Base-by-base conservation (phyloP, 2,113 vertebrate species). In the Percina caprodes region DNA sequence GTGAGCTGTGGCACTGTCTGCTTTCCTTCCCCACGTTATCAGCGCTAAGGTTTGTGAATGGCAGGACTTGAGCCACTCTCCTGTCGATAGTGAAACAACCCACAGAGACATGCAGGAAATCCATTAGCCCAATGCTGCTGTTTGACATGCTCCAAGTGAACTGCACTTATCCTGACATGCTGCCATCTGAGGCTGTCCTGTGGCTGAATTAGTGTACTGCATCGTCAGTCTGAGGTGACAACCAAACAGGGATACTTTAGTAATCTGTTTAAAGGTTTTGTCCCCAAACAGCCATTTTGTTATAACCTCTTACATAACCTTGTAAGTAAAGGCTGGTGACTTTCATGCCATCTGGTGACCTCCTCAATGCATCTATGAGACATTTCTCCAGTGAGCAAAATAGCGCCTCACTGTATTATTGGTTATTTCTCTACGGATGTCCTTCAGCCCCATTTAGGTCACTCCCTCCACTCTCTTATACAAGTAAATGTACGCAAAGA, bases 261-360 rank as follows among this genome's bases (percentile, higher is more conserved):
- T 23, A 42, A 72, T 49, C 18, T 24, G 30, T 66, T 62, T 46
- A 42, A 48, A 61, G 49, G 4, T 54, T 69, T 60, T 23, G 23
- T 45, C 49, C 13, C 71, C 21, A 61, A 16, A 13, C 5, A 30
- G 10, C 39, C 1, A 67, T 51, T 63, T 65, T 33, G 35, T 46
- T 24, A 26, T 59, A 1, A 60, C 21, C 45, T 61, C 19, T 42
- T 42, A 39, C 39, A 10, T 39, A 39, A 10, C 39, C 9, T 39
- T 9, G 10, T 39, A 11, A 42, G 10, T 42, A 11, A 87, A 89
- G 73, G 72, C 83, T 79, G 62, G 52, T 92, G 92, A 93, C 91
- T 93, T 93, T 92, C 90, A 92, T 85, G 86, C 89, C 93, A 93
- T 93, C 92, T 93, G 90, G 84, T 91, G 92, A 93, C 91, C 91